Evolutionary conservation across 2,113 vertebrate species (phyloP).

Genomic region (Mystacornis crossleyi): DNA sequence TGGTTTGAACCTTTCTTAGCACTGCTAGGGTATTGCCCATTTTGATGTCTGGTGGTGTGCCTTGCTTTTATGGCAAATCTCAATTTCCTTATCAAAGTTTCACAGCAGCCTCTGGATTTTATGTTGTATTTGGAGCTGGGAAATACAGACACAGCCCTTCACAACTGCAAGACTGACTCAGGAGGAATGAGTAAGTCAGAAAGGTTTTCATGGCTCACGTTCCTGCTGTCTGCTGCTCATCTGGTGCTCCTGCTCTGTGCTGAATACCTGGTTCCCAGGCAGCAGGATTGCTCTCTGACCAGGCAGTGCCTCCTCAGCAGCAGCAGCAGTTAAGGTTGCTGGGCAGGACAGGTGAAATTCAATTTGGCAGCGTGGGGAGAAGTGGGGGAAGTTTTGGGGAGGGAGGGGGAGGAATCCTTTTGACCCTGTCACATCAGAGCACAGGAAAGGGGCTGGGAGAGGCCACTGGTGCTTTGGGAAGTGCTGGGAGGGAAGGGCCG

Average conservation of each 20-base stretch:
- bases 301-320: neutral
- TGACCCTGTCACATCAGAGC: neutral
- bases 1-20: neutral
- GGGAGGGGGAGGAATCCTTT: neutral
- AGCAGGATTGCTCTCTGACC: neutral
- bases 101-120: neutral
- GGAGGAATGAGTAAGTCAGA: neutral
- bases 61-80: neutral
- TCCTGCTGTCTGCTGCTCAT: neutral
- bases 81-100: neutral
- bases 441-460: neutral
- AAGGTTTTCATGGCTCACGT: neutral
- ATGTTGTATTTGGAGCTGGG: neutral
- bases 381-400: neutral
- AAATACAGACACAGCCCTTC: neutral
- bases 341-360: neutral
- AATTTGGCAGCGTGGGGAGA: neutral
- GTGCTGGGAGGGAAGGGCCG: neutral
- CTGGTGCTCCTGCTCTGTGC: neutral
- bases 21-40: neutral
- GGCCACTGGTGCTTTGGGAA: neutral
- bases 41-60: neutral
- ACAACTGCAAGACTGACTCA: neutral
- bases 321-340: neutral
- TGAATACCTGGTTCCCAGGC: neutral